These are phyloP conservation scores for Hippocampus barbouri DNA, from an alignment of 2,113 vertebrate genomes.

Conservation along the genomic window DNA sequence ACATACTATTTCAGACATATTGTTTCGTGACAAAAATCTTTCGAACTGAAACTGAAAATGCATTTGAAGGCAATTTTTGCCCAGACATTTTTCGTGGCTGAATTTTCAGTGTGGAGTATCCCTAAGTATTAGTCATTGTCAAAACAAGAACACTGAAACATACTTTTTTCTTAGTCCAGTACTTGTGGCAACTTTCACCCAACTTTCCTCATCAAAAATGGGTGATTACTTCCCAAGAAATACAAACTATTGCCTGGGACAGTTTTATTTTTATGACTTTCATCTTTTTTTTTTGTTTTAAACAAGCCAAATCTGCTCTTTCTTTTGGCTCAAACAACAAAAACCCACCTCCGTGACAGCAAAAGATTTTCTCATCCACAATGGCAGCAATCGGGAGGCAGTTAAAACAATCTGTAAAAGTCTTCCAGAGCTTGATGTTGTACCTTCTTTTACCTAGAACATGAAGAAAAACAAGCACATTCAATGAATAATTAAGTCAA, in stretches of 20 bases:
- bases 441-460: slow-evolving; percentile 93
- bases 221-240: background rate
- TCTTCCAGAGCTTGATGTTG: slow-evolving; percentile 99
- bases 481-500: background rate
- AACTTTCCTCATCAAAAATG: background rate
- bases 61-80: too few species aligned
- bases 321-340: background rate
- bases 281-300: background rate
- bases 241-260: too few species aligned
- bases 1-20: too few species aligned
- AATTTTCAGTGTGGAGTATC: too few species aligned
- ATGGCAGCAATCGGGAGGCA: slow-evolving; percentile 97
- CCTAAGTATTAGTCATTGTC: background rate
- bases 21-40: too few species aligned
- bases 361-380: slow-evolving; percentile 98
- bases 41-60: too few species aligned
- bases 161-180: background rate
- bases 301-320: background rate
- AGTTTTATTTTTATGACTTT: background rate
- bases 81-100: too few species aligned
- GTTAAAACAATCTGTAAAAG: slow-evolving; percentile 99
- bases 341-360: slow-evolving; percentile 90
- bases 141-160: background rate
- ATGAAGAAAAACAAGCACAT: slow-evolving; percentile 9
- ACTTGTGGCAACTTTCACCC: background rate